Evolutionary conservation across 2,113 vertebrate species (phyloP), one percentile per base, ranked within the genome.

Genomic region (Cacatua alba): DNA sequence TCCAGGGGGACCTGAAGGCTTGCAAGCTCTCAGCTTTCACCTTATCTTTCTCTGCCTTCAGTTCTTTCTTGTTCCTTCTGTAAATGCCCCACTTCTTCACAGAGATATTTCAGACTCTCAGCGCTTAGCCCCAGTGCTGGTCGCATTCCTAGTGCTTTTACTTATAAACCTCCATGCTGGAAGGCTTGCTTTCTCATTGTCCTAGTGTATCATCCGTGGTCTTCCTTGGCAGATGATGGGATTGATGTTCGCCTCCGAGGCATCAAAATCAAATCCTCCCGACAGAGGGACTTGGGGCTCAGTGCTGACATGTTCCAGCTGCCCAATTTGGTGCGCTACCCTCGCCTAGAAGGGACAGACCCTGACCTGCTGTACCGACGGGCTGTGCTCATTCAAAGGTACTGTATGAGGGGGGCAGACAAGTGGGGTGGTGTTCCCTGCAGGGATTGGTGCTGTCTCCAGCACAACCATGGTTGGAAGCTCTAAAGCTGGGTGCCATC

Each of bases 231-330:
- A 99, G 99, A 99, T 96, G 99, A 99, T 39, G 99, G 99, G 6
- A 99, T 99, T 68, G 99, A 99, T 20, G 99, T 99, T 70, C 98
- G 99, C 69, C 99, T 99, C 91, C 98, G 99, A 64, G 99, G 99
- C 37, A 97, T 99, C 91, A 99, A 99, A 98, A 99, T 99, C 87
- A 99, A 99, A 96, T 99, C 99, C 0, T 99, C 99, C 4, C 98
- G 98, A 69, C 99, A 99, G 92, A 97, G 99, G 70, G 99, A 99
- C 95, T 92, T 99, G 91, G 99, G 99, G 49, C 97, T 99, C 82
- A 99, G 99, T 13, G 99, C 99, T 8, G 99, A 99, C 86, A 98
- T 99, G 92, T 99, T 99, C 97, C 99, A 99, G 96, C 98, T 99
- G 9, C 97, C 98, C 59, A 99, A 98, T 95, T 97, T 99, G n/a